phyloP scores from a whole-genome alignment of 2,888 invertebrate species.

The Suillia variegata region DNA sequence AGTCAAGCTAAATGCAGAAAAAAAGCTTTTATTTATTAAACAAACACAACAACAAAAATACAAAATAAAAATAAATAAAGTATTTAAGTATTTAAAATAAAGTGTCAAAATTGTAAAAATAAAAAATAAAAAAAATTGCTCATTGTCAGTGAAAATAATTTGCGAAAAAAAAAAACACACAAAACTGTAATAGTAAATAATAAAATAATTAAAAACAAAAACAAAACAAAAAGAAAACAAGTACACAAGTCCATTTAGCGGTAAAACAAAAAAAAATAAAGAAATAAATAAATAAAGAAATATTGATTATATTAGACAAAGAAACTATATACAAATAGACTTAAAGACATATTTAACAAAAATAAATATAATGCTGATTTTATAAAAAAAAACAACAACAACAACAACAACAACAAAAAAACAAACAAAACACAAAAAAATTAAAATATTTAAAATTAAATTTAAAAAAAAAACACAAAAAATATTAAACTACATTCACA shows the following conservation, averaged over 20 bases:
- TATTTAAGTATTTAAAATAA: slow-evolving; percentile 17
- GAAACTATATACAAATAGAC: too few relatives aligned
- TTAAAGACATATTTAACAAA: too few relatives aligned
- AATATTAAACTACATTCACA: not conserved
- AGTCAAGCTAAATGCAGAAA: slow-evolving; percentile 15
- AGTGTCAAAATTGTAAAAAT: not conserved
- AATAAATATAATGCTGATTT: not conserved
- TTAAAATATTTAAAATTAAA: not conserved
- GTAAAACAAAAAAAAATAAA: slow-evolving; percentile 1
- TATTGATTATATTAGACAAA: too few relatives aligned
- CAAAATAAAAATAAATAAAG: slow-evolving; percentile 13
- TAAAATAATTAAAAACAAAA: too few relatives aligned
- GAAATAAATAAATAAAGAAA: too few relatives aligned
- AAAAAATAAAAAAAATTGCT: too few relatives aligned
- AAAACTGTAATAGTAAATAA: too few relatives aligned
- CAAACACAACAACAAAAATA: slow-evolving; percentile 24
- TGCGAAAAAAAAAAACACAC: too few relatives aligned
- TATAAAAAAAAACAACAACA: not conserved
- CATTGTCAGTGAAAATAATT: too few relatives aligned
- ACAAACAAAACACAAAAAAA: too few relatives aligned
- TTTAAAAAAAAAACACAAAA: not conserved
- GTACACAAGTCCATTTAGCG: slow-evolving; percentile 3
- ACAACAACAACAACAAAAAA: not conserved
- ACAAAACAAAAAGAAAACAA: too few relatives aligned
- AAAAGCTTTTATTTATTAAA: slow-evolving; percentile 21